Base-by-base conservation (phyloP, 2,888 invertebrate genomes). In the Horisme vitalbata region DNA sequence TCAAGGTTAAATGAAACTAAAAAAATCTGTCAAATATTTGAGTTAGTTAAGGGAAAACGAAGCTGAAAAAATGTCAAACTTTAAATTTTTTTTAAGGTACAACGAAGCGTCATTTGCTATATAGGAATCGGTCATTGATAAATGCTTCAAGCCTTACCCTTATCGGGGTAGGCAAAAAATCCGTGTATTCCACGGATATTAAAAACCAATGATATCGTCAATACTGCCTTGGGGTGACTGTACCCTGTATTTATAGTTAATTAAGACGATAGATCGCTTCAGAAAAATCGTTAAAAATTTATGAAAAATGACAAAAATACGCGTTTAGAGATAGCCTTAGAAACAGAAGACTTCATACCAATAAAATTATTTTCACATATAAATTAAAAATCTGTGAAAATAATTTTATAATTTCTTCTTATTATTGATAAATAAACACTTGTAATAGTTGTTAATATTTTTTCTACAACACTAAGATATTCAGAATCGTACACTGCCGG, bases 381-480 rank as follows among this genome's bases (percentile, higher is more conserved):
- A 21, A 21, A 23, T 30, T 10, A 2, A 13, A 11, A 30, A 12
- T 41, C 12, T 34, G 33, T 44, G 32, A 45, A 45, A 48, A 53
- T 36, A 39, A 48, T 39, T 38, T 41, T 41, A 37, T 41, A 20
- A 30, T 41, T 23, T 32, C 24, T 46, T 41, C 32, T 46, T 34
- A 33, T 45, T 30, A 31, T 45, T 52, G 39, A 47, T 51, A 45
- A 15, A 41, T 51, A 51, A 45, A 50, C 26, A 53, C 38, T 46
- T 43, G 50, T 46, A 55, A 44, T 57, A 61, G 54, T 52, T 46
- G 49, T 57, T 56, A 55, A 64, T 64, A 64, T 68, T 63, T 64
- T 63, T 63, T 61, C 59, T 65, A 65, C 60, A 52, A 62, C 59
- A 55, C 61, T 45, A 50, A 50, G 45, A 47, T 57, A 59, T 41